A percentile compares a stretch with the other conserved stretches of the same genome.
These are phyloP conservation scores for Hemiscyllium ocellatum DNA, from an alignment of 2,113 vertebrate genomes.

Conservation along the genomic window DNA sequence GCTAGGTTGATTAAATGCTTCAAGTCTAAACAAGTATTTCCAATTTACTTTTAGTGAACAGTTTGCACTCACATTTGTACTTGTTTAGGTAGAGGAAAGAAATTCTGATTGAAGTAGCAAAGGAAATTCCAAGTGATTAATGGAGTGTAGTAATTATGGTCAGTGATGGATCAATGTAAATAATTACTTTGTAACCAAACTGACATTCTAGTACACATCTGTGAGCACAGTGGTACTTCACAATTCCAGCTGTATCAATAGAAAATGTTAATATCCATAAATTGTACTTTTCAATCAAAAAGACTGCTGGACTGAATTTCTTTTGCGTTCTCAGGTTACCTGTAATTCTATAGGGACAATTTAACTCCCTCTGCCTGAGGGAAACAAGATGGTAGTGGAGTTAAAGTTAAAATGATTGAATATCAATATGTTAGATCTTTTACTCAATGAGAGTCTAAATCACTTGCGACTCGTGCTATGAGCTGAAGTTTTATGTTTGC, in stretches of 20 bases:
- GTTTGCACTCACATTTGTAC: background rate
- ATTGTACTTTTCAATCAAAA: background rate
- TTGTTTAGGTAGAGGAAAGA: background rate
- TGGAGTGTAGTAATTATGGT: background rate
- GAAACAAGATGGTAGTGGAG: background rate
- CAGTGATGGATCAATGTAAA: background rate
- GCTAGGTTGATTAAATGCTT: background rate
- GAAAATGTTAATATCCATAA: background rate
- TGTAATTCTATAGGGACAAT: background rate
- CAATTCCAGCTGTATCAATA: background rate
- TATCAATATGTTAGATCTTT: background rate
- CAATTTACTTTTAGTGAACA: constrained; percentile 9
- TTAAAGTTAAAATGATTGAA: background rate
- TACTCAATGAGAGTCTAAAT: background rate
- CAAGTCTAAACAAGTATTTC: background rate
- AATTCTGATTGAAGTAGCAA: background rate
- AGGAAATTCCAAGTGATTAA: constrained; percentile 24
- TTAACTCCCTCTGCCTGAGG: background rate
- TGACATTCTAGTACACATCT: background rate
- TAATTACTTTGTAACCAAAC: background rate
- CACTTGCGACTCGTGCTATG: background rate
- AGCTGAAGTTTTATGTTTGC: background rate
- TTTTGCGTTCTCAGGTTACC: background rate
- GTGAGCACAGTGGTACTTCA: background rate
- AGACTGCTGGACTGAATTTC: background rate